Evolutionary conservation across 2,797 vertebrate genomes (phyloP).

Genomic region (Anniella stebbinsi): DNA sequence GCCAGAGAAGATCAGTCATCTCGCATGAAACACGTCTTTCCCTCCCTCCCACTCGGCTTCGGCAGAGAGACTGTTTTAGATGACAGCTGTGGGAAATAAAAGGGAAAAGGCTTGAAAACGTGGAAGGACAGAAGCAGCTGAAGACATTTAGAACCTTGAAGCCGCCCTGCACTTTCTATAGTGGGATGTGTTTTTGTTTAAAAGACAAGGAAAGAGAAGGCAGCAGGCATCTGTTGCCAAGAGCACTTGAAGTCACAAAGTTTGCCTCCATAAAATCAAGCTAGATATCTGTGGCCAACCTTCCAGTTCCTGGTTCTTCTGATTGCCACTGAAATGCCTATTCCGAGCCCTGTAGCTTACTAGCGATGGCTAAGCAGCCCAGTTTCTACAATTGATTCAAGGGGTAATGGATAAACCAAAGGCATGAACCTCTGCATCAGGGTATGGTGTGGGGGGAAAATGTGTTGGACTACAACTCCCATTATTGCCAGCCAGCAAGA

Average conservation of each 20-base stretch:
- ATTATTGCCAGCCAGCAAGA: neutral
- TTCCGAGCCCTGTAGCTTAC: neutral
- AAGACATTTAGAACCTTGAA: conserved; percentile 43
- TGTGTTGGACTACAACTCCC: neutral
- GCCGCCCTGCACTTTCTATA: conserved; percentile 3
- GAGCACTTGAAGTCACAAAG: neutral
- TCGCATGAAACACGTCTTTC: conserved; percentile 16
- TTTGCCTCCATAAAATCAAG: neutral
- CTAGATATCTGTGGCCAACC: neutral
- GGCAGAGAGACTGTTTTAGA: conserved; percentile 57
- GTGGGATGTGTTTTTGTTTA: conserved; percentile 18
- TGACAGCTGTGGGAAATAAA: conserved; percentile 53
- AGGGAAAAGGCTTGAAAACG: conserved; percentile 35
- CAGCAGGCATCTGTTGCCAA: conserved; percentile 19
- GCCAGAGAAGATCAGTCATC: conserved; percentile 53
- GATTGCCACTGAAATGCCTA: neutral
- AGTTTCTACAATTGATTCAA: neutral
- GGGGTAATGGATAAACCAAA: no score
- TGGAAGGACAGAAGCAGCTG: conserved; percentile 47
- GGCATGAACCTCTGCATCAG: no score
- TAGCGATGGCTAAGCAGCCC: neutral
- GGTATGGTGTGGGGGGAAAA: no score
- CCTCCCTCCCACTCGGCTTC: conserved; percentile 66
- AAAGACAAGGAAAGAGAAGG: neutral
- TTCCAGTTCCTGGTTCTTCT: neutral